Base-by-base conservation (phyloP, 2,113 vertebrate species). In the Casuarius casuarius region DNA sequence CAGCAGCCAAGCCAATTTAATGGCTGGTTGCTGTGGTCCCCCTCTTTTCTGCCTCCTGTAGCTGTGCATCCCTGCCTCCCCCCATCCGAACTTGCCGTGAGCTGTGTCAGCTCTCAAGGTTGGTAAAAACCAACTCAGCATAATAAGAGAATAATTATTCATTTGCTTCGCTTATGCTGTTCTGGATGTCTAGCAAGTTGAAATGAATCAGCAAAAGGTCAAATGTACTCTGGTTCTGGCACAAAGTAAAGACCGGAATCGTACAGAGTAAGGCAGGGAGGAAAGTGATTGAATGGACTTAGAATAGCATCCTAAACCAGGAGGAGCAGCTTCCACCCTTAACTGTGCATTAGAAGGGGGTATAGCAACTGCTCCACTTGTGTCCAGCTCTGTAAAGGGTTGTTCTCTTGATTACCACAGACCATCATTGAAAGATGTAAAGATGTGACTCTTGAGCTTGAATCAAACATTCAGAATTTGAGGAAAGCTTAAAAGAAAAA, bases 211-310 rank as follows among this genome's bases (percentile, higher is more conserved):
- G 28, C 31, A 28, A 28, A 56, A 17, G 21, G 3, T 81, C 76
- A 79, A 31, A 75, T 35, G 54, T 89, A 35, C 38, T 76, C 18
- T 82, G 51, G 6, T 82, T 72, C 23, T 63, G 51, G 20, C 44
- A 71, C 33, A 46, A 59, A 49, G 10, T 51, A 44, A 86, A 72
- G 42, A 52, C 8, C 18, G 61, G 10, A 42, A n/a, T 70, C 5
- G 62, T 52, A 31, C 40, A 66, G 42, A 80, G 49, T 33, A 62
- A 61, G 22, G 26, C 5, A 33, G 29, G 29, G 56, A 73, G 49
- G 38, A 84, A 90, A 49, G 58, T 62, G 31, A 70, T 29, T 88
- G 33, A 92, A 66, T 40, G 35, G 26, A 49, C 38, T 93, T 94
- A 7, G 72, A 78, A 44, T 56, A 48, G 51, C 65, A 48, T 46